Percentiles rank a stretch among this genome's conserved stretches.
Conservation (phyloP, 2,888 invertebrate species). For the Siphonodentalium dalli region DNA sequence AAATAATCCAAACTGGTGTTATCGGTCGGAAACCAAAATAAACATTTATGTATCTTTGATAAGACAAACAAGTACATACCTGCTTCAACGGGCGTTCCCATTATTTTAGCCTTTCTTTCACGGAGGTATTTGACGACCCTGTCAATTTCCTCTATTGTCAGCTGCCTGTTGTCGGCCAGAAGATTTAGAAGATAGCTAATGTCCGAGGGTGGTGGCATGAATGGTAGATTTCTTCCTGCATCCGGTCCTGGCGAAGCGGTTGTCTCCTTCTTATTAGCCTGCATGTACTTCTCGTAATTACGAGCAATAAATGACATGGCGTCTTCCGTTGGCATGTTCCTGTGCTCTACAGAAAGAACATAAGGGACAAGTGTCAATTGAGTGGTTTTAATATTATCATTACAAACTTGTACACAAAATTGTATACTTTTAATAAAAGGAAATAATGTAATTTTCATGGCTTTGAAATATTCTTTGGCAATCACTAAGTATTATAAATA, state of each 20-base stretch:
- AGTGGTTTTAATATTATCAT: too few species aligned
- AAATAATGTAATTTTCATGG: too few species aligned
- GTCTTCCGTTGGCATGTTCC: slow-evolving; percentile 95
- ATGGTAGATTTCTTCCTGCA: slow-evolving; percentile 31
- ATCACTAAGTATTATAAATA: too few species aligned
- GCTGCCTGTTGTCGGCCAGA: slow-evolving; percentile 79
- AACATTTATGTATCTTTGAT: not conserved
- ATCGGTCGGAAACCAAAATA: too few species aligned
- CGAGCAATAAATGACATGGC: slow-evolving; percentile 78
- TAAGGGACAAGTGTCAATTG: too few species aligned
- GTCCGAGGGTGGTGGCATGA: slow-evolving; percentile 50
- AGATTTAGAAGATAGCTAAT: slow-evolving; percentile 73
- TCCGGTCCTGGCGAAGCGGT: slow-evolving; percentile 22
- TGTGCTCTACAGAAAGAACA: slow-evolving; percentile 80
- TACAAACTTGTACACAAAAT: too few species aligned
- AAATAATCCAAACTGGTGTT: too few species aligned
- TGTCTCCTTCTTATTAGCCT: slow-evolving; percentile 47
- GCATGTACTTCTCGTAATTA: slow-evolving; percentile 64
- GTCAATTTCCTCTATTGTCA: slow-evolving; percentile 59
- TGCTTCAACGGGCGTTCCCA: slow-evolving; percentile 24
- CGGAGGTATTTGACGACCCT: slow-evolving; percentile 71
- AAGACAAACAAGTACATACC: slow-evolving; percentile 26
- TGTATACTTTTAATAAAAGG: too few species aligned
- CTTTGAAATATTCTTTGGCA: too few species aligned
- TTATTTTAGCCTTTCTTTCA: slow-evolving; percentile 72